A percentile compares a stretch with the other conserved stretches of the same genome.
Evolutionary conservation across 2,113 vertebrate species (phyloP).

Genomic region (Hydrolagus affinis): DNA sequence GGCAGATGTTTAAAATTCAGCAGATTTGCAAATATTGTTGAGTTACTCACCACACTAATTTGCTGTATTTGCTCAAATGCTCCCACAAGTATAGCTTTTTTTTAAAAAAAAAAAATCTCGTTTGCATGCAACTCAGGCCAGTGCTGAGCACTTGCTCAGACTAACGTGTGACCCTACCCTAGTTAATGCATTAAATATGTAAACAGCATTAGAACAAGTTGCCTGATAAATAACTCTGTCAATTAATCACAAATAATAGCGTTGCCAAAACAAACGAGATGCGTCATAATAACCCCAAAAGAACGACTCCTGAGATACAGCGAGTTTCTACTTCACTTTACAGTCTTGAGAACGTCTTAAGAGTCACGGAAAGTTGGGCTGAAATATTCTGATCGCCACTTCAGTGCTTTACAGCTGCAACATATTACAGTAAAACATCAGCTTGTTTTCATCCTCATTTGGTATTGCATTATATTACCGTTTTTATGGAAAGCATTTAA

Average conservation of each 20-base stretch:
- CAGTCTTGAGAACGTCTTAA: neutral
- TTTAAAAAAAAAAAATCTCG: neutral
- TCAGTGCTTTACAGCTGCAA: constrained; percentile 1
- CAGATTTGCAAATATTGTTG: neutral
- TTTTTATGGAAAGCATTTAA: constrained; percentile 19
- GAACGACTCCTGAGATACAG: neutral
- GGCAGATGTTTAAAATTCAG: constrained; percentile 22
- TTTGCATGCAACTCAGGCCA: neutral
- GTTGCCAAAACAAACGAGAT: constrained; percentile 16
- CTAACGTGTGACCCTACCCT: neutral
- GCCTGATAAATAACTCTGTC: neutral
- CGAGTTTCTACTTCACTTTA: neutral
- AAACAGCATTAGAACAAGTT: constrained; percentile 16
- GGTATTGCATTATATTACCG: constrained; percentile 22
- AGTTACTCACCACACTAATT: neutral
- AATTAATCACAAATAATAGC: constrained; percentile 13
- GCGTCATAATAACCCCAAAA: constrained; percentile 8
- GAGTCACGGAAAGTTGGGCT: constrained; percentile 7
- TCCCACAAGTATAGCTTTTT: neutral
- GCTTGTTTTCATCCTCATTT: constrained; percentile 27
- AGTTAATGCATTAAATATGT: constrained; percentile 9
- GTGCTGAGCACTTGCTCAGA: constrained; percentile 20
- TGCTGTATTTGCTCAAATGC: constrained; percentile 19
- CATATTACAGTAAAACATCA: constrained; percentile 23
- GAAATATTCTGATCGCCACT: constrained; percentile 1